These are phyloP conservation scores for Zaprionus lachaisei DNA, from an alignment of 1,140 invertebrate genomes.

Conservation along the genomic window DNA sequence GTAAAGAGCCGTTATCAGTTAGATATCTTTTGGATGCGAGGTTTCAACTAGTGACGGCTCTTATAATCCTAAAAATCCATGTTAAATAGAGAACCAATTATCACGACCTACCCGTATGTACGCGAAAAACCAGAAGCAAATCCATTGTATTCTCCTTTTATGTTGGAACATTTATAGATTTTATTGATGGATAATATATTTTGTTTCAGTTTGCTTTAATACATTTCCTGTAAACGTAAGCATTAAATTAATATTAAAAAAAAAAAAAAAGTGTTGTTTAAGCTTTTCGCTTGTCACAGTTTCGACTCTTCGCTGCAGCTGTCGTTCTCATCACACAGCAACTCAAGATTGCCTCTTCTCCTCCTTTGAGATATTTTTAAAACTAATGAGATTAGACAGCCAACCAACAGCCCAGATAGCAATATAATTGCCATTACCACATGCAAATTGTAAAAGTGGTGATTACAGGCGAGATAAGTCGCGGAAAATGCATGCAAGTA, in stretches of 20 bases:
- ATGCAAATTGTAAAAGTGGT: background rate
- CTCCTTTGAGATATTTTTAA: background rate
- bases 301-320: background rate
- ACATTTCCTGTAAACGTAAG: conserved; percentile 74
- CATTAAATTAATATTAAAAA: conserved; percentile 71
- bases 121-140: background rate
- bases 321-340: background rate
- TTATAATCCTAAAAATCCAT: no score
- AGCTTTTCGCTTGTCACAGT: background rate
- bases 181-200: conserved; percentile 35
- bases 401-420: background rate
- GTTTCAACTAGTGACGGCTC: no score
- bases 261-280: conserved; percentile 38
- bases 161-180: conserved; percentile 5
- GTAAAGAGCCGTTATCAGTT: no score
- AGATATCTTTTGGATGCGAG: no score
- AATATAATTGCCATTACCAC: background rate
- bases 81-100: background rate
- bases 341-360: background rate
- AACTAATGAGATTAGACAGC: background rate
- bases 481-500: background rate
- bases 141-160: background rate
- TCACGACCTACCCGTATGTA: background rate
- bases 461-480: background rate
- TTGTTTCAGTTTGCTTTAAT: conserved; percentile 69